Conservation (phyloP, 2,888 invertebrate species). For the Apocheima hispidaria region DNA sequence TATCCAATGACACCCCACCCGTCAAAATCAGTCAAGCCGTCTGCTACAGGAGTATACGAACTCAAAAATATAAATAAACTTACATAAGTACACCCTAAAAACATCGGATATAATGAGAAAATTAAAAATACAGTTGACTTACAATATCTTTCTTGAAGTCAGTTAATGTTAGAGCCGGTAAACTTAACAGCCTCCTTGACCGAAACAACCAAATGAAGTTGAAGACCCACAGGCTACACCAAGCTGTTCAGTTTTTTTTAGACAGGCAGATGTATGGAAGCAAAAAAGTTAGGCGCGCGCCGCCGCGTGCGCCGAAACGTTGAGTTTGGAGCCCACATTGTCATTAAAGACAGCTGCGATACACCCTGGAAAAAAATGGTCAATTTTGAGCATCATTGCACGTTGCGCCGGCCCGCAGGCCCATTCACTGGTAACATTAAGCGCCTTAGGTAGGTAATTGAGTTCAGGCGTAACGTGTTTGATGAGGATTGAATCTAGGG, state of each 20-base stretch:
- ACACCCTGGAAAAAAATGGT: slow-evolving; percentile 57
- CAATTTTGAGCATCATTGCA: slow-evolving; percentile 44
- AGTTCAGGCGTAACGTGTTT: slow-evolving; percentile 5
- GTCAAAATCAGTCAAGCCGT: too few relatives aligned
- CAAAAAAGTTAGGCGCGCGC: slow-evolving; percentile 59
- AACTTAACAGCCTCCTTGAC: background rate
- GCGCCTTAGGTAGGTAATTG: background rate
- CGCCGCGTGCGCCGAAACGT: slow-evolving; percentile 58
- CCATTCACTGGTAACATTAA: slow-evolving; percentile 16
- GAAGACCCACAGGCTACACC: slow-evolving; percentile 2
- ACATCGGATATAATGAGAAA: too few relatives aligned
- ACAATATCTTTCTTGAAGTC: background rate
- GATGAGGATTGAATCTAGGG: slow-evolving; percentile 14
- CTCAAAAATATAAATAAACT: too few relatives aligned
- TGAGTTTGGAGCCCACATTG: slow-evolving; percentile 63
- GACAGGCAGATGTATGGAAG: slow-evolving; percentile 51
- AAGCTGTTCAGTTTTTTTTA: slow-evolving; percentile 42
- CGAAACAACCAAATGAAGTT: background rate
- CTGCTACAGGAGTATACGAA: too few relatives aligned
- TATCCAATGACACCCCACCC: too few relatives aligned
- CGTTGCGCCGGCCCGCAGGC: background rate
- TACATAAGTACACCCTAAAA: too few relatives aligned
- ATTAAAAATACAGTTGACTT: background rate
- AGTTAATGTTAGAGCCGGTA: background rate
- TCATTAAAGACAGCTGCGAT: slow-evolving; percentile 76